phyloP scores from a whole-genome alignment of 2,797 vertebrate genomes.

The Melanotaenia boesemani region DNA sequence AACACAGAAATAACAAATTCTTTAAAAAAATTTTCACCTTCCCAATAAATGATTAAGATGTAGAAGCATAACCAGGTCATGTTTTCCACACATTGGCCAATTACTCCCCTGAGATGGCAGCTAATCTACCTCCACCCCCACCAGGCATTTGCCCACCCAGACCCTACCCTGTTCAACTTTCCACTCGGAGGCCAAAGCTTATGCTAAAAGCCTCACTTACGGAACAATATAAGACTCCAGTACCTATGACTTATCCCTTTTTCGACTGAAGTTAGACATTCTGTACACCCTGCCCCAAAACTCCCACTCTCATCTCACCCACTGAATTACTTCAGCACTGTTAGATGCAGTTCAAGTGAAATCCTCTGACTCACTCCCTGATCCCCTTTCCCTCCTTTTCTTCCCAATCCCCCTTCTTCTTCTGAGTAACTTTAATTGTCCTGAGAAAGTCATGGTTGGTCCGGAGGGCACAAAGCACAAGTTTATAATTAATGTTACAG shows the following conservation, averaged over 20 bases:
- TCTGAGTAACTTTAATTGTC: slow-evolving; percentile 98
- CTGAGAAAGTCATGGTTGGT: slow-evolving; percentile 92
- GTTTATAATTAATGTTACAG: slow-evolving; percentile 94
- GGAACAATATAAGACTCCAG: slow-evolving; percentile 52
- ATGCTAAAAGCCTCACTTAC: slow-evolving; percentile 61
- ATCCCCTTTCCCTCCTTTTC: slow-evolving; percentile 66
- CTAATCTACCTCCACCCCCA: slow-evolving; percentile 80
- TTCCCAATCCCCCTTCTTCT: slow-evolving; percentile 83
- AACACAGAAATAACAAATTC: background rate
- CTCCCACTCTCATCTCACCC: slow-evolving; percentile 59
- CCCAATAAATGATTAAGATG: slow-evolving; percentile 18
- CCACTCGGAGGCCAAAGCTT: slow-evolving; percentile 35
- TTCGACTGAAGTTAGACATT: slow-evolving; percentile 49
- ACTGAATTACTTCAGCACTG: slow-evolving; percentile 57
- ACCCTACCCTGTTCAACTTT: slow-evolving; percentile 43
- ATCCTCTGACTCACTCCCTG: slow-evolving; percentile 70
- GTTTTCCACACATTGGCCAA: slow-evolving; percentile 86
- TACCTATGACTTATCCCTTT: slow-evolving; percentile 58
- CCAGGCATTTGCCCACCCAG: slow-evolving; percentile 68
- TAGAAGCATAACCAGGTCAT: slow-evolving; percentile 77
- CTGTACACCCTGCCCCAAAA: slow-evolving; percentile 44
- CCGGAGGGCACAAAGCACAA: slow-evolving; percentile 85
- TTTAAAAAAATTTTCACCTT: no score
- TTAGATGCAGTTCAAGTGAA: slow-evolving; percentile 55
- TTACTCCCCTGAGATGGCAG: slow-evolving; percentile 80